phyloP scores from a whole-genome alignment of 2,797 vertebrate genomes.

The Sebastes reedi region DNA sequence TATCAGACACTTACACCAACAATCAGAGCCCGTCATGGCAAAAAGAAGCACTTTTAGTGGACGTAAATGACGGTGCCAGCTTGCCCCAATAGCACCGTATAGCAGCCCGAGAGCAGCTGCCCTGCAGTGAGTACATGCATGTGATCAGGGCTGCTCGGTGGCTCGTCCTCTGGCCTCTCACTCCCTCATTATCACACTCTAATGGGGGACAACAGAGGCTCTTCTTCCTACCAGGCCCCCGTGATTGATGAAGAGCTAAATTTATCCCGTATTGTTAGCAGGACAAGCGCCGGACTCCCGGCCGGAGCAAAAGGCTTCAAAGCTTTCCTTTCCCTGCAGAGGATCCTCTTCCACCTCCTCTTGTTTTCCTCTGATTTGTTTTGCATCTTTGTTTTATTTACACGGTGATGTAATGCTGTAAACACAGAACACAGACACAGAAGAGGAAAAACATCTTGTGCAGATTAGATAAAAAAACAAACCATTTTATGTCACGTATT shows the following conservation, averaged over 20 bases:
- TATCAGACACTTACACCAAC: no score
- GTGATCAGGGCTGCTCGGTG: background rate
- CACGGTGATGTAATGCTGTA: background rate
- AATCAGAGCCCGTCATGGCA: no score
- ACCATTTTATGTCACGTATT: background rate
- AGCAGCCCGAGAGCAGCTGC: no score
- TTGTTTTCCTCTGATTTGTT: background rate
- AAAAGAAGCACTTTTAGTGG: no score
- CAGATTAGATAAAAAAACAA: background rate
- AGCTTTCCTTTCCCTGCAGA: slow-evolving; percentile 22
- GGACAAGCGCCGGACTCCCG: background rate
- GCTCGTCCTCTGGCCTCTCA: background rate
- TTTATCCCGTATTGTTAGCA: slow-evolving; percentile 54
- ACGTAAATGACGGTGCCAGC: no score
- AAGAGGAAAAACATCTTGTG: background rate
- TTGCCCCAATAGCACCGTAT: no score
- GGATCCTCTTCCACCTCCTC: slow-evolving; percentile 17
- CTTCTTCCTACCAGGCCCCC: background rate
- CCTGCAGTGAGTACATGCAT: background rate
- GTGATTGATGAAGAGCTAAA: slow-evolving; percentile 54
- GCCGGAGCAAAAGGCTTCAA: slow-evolving; percentile 18
- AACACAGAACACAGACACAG: background rate
- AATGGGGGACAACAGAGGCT: slow-evolving; percentile 18
- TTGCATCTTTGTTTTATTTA: slow-evolving; percentile 8
- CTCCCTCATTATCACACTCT: slow-evolving; percentile 48